phyloP scores from a whole-genome alignment of 2,888 invertebrate genomes.

The Monopis laevigella region DNA sequence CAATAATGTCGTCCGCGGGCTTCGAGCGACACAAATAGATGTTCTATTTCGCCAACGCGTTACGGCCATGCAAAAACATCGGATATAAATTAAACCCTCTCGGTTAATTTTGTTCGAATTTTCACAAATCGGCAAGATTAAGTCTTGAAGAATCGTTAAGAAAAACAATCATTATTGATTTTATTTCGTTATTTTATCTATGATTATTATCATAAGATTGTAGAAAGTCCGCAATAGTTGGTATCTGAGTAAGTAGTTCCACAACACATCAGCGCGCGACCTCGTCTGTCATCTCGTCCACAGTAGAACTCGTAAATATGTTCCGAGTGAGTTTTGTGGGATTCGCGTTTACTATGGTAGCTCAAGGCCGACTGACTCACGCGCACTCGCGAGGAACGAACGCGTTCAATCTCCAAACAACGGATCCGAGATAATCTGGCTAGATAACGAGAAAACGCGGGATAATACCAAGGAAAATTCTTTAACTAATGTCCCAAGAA shows the following conservation, averaged over 20 bases:
- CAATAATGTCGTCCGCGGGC: constrained; percentile 51
- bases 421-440: no score
- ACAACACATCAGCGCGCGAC: constrained; percentile 22
- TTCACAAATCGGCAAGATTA: not conserved
- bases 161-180: not conserved
- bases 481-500: no score
- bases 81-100: constrained; percentile 30
- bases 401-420: no score
- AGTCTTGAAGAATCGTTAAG: not conserved
- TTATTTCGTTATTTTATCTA: not conserved
- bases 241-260: not conserved
- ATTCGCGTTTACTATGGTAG: constrained; percentile 32
- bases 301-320: constrained; percentile 47
- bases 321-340: constrained; percentile 41
- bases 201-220: not conserved
- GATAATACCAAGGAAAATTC: no score
- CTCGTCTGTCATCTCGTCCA: constrained; percentile 33
- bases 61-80: constrained; percentile 49
- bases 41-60: constrained; percentile 58
- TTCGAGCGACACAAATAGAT: constrained; percentile 61
- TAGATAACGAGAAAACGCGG: no score
- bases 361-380: constrained; percentile 59
- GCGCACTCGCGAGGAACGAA: constrained; percentile 22
- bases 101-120: not conserved
- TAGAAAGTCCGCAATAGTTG: not conserved